Base-by-base conservation (phyloP, 2,888 invertebrate species). In the Thalpophila matura region DNA sequence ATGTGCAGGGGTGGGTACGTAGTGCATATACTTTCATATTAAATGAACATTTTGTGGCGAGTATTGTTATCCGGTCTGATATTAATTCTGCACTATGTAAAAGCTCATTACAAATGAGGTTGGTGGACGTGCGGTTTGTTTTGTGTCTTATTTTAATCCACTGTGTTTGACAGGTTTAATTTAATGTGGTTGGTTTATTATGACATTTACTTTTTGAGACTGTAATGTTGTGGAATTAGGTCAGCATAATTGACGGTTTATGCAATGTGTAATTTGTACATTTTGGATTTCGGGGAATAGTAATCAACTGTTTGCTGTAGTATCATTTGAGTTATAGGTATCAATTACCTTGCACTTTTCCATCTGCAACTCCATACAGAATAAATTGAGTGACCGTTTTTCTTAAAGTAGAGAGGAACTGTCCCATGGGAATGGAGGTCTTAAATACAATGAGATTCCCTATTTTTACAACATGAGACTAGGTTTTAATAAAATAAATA, bases 61-160 rank as follows among this genome's bases (percentile, higher is more conserved):
- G 69, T 79, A 80, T 80, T 80, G 74, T 81, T 82, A 82, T 80
- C 75, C 71, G 77, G 60, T 76, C 74, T 74, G 69, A 74, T 81
- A 86, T 82, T 83, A 84, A 85, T 84, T 74, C 72, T 61, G 75
- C 71, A 75, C 67, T 65, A 73, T 77, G 81, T 79, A 79, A 85
- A 84, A 86, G 84, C 85, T 87, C 84, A 87, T 89, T 89, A 88
- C 84, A 85, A 83, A 86, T 87, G 80, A 79, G 80, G 77, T 85
- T 78, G 85, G 84, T 83, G 73, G 74, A 77, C 59, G 57, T 83
- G 86, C 63, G 85, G 85, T 84, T 57, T 58, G 62, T 75, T 64
- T 74, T 84, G 61, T 80, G 80, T 87, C 83, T 86, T 88, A 80
- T 68, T 82, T 82, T 81, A 86, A 84, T 82, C 71, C 77, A 18